Evolutionary conservation across 2,113 vertebrate species (phyloP).

Genomic region (Rhadina sibilatrix): DNA sequence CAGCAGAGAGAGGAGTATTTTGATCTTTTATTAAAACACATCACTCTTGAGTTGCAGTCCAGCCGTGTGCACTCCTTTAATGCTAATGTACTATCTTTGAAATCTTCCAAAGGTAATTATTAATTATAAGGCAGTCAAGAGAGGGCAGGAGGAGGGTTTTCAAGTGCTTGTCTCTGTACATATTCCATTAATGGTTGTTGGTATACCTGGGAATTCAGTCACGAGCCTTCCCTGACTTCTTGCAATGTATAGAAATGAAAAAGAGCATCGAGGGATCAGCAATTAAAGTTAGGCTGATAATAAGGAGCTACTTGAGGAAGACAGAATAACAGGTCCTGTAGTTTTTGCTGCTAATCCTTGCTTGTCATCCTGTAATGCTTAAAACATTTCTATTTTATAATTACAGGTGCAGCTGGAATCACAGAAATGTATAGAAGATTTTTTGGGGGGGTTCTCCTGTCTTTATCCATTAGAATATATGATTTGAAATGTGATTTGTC

Average conservation of each 20-base stretch:
- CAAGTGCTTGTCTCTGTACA: neutral
- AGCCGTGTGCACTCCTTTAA: neutral
- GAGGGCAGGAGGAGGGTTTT: neutral
- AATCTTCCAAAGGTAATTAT: neutral
- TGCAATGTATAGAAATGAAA: neutral
- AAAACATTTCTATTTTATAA: neutral
- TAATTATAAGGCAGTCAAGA: neutral
- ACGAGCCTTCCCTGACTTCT: neutral
- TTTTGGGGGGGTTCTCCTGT: neutral
- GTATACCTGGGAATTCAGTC: neutral
- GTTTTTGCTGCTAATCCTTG: neutral
- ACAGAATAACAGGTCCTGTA: neutral
- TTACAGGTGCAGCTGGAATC: neutral
- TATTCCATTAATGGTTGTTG: neutral
- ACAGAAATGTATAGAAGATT: neutral
- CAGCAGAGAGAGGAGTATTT: neutral
- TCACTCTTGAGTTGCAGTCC: neutral
- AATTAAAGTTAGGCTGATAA: neutral
- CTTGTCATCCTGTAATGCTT: neutral
- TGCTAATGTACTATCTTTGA: neutral
- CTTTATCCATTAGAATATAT: neutral
- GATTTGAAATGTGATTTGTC: neutral
- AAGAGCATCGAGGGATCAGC: neutral
- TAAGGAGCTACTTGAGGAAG: neutral
- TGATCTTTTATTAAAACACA: neutral